Evolutionary conservation across 2,888 invertebrate genomes (phyloP).

Genomic region (Vanessa cardui): DNA sequence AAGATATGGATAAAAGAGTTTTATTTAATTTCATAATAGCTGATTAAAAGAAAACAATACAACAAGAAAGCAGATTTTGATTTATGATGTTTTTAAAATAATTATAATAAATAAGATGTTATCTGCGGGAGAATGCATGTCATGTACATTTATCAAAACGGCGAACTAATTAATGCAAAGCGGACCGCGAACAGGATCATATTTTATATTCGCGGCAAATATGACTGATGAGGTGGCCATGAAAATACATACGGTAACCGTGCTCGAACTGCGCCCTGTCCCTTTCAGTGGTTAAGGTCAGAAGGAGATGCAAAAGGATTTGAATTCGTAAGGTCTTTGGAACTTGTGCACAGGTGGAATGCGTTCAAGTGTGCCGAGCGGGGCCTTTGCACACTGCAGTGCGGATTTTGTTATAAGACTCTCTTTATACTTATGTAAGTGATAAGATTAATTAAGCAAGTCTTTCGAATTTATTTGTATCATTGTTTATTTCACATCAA

Average conservation of each 20-base stretch:
- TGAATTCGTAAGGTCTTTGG: slow-evolving; percentile 42
- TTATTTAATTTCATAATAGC: too few species aligned
- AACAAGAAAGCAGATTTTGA: too few species aligned
- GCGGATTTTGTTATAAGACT: background rate
- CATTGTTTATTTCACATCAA: too few species aligned
- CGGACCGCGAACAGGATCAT: slow-evolving; percentile 13
- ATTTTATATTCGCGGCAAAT: slow-evolving; percentile 53
- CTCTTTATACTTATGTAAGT: too few species aligned
- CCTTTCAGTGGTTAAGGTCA: slow-evolving; percentile 2
- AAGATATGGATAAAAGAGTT: too few species aligned
- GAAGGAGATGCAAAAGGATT: slow-evolving; percentile 33
- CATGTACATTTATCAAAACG: slow-evolving; percentile 24
- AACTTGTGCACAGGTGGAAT: slow-evolving; percentile 44
- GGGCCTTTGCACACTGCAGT: slow-evolving; percentile 32
- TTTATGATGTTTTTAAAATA: background rate
- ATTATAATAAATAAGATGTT: slow-evolving; percentile 13
- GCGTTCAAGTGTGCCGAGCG: slow-evolving; percentile 40
- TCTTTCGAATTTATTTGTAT: too few species aligned
- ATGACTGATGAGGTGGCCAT: slow-evolving; percentile 50
- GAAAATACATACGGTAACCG: slow-evolving; percentile 27
- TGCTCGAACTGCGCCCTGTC: slow-evolving; percentile 19
- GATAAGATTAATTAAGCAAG: too few species aligned
- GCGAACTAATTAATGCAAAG: slow-evolving; percentile 27
- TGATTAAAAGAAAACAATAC: too few species aligned
- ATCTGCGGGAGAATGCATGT: slow-evolving; percentile 10